Conservation (phyloP, 2,113 vertebrate species). For the Ellobius talpinus region DNA sequence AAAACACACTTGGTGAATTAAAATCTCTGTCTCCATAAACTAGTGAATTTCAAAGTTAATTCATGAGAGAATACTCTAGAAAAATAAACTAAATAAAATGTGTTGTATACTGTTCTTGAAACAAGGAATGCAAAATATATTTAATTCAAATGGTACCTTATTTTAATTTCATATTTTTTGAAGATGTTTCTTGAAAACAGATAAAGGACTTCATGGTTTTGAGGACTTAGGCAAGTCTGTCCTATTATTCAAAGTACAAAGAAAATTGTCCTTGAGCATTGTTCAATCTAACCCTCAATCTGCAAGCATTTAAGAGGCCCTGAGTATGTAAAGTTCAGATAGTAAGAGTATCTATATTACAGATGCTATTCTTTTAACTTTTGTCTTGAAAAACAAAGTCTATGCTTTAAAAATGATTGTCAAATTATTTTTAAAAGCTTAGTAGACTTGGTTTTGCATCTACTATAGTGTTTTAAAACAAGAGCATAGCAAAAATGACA, state of each 20-base stretch:
- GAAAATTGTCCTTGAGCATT: conserved; percentile 79
- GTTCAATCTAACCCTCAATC: conserved; percentile 71
- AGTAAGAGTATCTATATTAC: conserved; percentile 67
- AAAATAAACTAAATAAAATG: conserved; percentile 26
- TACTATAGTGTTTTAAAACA: neutral
- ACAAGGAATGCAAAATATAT: neutral
- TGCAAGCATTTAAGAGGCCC: conserved; percentile 56
- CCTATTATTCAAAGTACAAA: conserved; percentile 77
- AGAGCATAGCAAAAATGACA: conserved; percentile 53
- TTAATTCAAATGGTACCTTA: conserved; percentile 55
- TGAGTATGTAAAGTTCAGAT: conserved; percentile 45
- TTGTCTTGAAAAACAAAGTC: conserved; percentile 45
- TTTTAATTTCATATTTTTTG: conserved; percentile 60
- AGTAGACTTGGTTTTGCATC: conserved; percentile 22
- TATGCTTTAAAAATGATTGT: conserved; percentile 22
- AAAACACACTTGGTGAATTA: neutral
- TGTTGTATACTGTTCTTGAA: neutral
- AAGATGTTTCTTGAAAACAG: conserved; percentile 69
- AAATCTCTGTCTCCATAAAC: neutral
- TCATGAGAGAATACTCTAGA: conserved; percentile 34
- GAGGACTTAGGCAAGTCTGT: conserved; percentile 53
- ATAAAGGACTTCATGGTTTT: conserved; percentile 74
- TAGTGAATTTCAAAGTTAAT: neutral
- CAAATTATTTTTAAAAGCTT: conserved; percentile 26
- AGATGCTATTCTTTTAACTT: conserved; percentile 61